phyloP scores from a whole-genome alignment of 2,113 vertebrate species.

The Montifringilla adamsi region DNA sequence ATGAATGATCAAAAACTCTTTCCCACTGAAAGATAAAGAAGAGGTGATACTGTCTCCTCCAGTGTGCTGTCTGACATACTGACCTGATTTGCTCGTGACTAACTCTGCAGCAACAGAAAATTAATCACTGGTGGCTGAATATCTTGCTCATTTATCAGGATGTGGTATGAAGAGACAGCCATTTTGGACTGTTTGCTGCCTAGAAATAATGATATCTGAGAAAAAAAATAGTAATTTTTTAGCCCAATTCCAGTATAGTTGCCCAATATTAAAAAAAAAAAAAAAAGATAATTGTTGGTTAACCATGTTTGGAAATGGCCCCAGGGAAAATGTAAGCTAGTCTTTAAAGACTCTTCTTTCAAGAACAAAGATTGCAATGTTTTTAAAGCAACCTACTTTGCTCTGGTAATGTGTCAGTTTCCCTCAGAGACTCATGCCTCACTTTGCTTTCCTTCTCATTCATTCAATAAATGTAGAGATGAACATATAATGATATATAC shows the following conservation, averaged over 20 bases:
- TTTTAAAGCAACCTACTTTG: not conserved
- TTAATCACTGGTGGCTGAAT: not conserved
- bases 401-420: not conserved
- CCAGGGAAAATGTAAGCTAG: not conserved
- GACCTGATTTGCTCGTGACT: not conserved
- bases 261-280: not conserved
- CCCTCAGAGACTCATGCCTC: not conserved
- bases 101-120: not conserved
- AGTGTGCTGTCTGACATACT: not conserved
- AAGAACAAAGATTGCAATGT: not conserved
- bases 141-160: not conserved
- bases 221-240: not conserved
- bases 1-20: not conserved
- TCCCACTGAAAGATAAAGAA: not conserved
- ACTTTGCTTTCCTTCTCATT: not conserved
- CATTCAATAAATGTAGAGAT: not conserved
- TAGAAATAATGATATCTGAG: not conserved
- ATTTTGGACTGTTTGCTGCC: not conserved
- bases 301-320: not conserved
- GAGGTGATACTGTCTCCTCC: not conserved
- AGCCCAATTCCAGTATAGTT: not conserved
- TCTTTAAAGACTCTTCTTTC: not conserved
- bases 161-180: not conserved
- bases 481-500: not conserved
- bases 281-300: fast-evolving